Conservation (phyloP, 2,888 invertebrate genomes). For the Apodemia mormo region DNA sequence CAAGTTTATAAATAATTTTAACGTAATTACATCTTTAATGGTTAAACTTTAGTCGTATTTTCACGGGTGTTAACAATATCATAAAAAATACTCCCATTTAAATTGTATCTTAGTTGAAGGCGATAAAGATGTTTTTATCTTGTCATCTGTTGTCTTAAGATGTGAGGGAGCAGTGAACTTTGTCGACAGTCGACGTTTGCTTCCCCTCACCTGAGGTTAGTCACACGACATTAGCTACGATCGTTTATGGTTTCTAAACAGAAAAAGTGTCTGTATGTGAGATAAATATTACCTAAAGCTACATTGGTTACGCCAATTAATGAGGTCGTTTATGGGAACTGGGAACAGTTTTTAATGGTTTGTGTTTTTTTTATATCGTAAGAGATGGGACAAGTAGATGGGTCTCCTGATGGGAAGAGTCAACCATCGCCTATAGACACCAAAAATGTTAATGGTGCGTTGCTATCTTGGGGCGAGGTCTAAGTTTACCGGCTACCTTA, state of each 20-base stretch:
- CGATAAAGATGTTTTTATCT: constrained; percentile 52
- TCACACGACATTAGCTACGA: constrained; percentile 70
- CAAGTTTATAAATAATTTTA: not conserved
- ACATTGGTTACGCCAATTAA: not conserved
- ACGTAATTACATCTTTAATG: constrained; percentile 33
- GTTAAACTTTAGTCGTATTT: constrained; percentile 38
- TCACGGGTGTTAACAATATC: constrained; percentile 19
- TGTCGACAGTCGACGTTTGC: constrained; percentile 61
- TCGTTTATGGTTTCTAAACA: constrained; percentile 63
- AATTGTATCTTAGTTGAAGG: constrained; percentile 38
- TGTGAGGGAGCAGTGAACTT: constrained; percentile 75
- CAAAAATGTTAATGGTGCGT: too few relatives aligned
- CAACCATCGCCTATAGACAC: too few relatives aligned
- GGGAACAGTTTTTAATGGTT: not conserved
- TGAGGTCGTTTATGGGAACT: not conserved
- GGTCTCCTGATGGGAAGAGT: too few relatives aligned
- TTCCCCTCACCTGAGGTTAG: constrained; percentile 73
- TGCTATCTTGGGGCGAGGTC: too few relatives aligned
- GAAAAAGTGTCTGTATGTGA: constrained; percentile 53
- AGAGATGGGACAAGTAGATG: too few relatives aligned
- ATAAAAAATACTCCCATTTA: constrained; percentile 30
- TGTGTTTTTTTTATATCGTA: too few relatives aligned
- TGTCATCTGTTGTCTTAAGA: constrained; percentile 44
- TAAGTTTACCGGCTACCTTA: too few relatives aligned
- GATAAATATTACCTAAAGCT: not conserved